Base-by-base conservation (phyloP, 2,113 vertebrate genomes). In the Centropus unirufus region DNA sequence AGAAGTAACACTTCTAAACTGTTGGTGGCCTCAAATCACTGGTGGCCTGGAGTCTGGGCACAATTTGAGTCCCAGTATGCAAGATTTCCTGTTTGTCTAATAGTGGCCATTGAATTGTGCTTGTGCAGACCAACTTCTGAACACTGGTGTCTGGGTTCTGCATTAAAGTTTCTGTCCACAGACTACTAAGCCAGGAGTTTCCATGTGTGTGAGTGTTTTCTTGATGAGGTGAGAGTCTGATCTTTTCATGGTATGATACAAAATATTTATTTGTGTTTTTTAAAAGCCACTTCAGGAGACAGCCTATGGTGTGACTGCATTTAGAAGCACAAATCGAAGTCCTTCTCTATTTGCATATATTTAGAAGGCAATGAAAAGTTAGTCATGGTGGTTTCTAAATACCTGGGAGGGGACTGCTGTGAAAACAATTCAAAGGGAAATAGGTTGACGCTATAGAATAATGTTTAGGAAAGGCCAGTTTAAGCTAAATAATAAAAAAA, bases 181-280 rank as follows among this genome's bases (percentile, higher is more conserved):
- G 44, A 64, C 11, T n/a, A 27, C 23, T 32, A 39, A 79, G 57
- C 23, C 70, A 87, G 64, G 80, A 84, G 34, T 87, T 94, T 76
- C 83, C 57, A 22, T 73, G 68, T 64, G 40, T 74, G 20, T 70
- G 23, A 40, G 67, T 88, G 22, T 73, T 67, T 86, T 29, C 75
- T 55, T 66, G 51, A 9, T n/a, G 59, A 93, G 58, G 32, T 73
- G 49, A 30, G 46, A 92, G 30, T 54, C 61, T 92, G n/a, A 39
- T 82, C 64, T 82, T 92, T 91, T 91, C 80, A 86, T 94, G 67
- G 57, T 70, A 26, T n/a, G 70, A 52, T 70, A 63, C 93, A 83
- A 94, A 94, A 80, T 83, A 88, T 88, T 94, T 87, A 87, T 83
- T 82, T 74, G 23, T 92, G 44, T 72, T 94, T 93, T 91, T 93